Conservation (phyloP, 2,888 invertebrate genomes). For the Nudaria mundana region DNA sequence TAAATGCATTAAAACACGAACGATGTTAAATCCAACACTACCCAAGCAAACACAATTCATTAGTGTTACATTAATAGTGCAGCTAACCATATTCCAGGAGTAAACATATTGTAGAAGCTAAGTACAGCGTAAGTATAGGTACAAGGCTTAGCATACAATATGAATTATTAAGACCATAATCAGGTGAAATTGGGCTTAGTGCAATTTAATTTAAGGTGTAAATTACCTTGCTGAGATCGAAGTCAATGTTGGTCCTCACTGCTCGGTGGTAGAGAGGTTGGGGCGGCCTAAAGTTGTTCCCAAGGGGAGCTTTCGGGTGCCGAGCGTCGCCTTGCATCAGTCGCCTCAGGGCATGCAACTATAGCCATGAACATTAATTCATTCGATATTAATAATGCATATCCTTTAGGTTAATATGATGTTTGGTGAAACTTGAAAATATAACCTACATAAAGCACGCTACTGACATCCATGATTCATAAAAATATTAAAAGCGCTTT, state of each 20-base stretch:
- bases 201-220: conserved; percentile 25
- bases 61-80: conserved; percentile 23
- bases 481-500: too few species aligned
- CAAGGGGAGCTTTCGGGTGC: conserved; percentile 94
- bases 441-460: too few species aligned
- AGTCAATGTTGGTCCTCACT: conserved; percentile 98
- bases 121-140: conserved; percentile 34
- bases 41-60: conserved; percentile 20
- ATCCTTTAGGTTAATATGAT: conserved; percentile 30
- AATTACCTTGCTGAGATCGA: conserved; percentile 88
- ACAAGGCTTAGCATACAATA: conserved; percentile 32
- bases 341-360: conserved; percentile 91
- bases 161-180: conserved; percentile 30
- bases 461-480: too few species aligned
- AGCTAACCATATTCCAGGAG: conserved; percentile 24
- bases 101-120: conserved; percentile 29
- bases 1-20: conserved; percentile 20
- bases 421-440: too few species aligned
- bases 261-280: conserved; percentile 96
- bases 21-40: conserved; percentile 14
- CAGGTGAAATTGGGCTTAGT: conserved; percentile 23
- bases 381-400: conserved; percentile 32
- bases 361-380: conserved; percentile 52
- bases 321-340: conserved; percentile 94
- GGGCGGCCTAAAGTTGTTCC: conserved; percentile 96